Conservation (phyloP, 1,140 invertebrate genomes). For the Nasonia giraulti region DNA sequence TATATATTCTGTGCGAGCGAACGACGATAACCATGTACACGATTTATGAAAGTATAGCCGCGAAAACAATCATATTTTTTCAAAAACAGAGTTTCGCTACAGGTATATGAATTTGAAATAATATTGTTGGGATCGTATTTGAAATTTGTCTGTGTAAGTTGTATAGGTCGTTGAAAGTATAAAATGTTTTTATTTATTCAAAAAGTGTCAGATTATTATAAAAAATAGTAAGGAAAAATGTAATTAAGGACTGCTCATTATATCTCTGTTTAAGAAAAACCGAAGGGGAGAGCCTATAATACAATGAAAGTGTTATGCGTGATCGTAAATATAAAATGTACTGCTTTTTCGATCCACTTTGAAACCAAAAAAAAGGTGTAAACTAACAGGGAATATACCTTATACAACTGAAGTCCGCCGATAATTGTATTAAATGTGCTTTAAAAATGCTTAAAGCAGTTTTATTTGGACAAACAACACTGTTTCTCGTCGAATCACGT, state of each 20-base stretch:
- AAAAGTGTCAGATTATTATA: not conserved
- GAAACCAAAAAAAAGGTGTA: not conserved
- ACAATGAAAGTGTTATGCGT: constrained; percentile 11
- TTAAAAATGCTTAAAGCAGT: constrained; percentile 27
- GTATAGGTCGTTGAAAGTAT: not conserved
- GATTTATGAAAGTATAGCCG: not conserved
- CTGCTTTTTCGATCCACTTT: constrained; percentile 1
- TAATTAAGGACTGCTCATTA: not conserved
- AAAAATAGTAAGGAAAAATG: not conserved
- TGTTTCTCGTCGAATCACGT: not conserved
- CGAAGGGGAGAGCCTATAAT: constrained; percentile 4
- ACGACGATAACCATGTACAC: not conserved
- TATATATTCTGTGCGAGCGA: not conserved
- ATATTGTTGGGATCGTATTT: not conserved
- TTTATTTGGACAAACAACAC: constrained; percentile 21
- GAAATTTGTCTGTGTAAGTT: not conserved
- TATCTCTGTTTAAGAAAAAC: not conserved
- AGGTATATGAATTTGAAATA: not conserved
- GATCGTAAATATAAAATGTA: not conserved
- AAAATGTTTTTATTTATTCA: not conserved
- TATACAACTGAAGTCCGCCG: not conserved
- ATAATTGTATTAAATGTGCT: constrained; percentile 24
- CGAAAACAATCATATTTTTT: constrained; percentile 12
- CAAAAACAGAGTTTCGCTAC: not conserved
- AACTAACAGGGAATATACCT: not conserved